Evolutionary conservation across 2,888 invertebrate genomes (phyloP).

Genomic region (Alloscopus bannaensis): DNA sequence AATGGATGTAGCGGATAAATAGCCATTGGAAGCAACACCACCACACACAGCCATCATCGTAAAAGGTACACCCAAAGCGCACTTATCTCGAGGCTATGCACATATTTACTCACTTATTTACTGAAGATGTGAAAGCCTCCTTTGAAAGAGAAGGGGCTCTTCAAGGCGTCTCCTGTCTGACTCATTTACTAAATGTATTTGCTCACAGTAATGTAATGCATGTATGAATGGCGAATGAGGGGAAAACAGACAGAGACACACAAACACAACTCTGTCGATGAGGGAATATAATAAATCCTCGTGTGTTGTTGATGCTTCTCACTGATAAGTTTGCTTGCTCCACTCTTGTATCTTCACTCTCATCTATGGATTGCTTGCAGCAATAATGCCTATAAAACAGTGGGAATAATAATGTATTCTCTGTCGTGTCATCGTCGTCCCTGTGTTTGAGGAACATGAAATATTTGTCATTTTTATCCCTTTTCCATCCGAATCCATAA

Average conservation of each 20-base stretch:
- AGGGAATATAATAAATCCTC: conserved; percentile 8
- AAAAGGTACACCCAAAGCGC: background rate
- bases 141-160: background rate
- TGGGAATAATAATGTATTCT: background rate
- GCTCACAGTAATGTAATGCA: background rate
- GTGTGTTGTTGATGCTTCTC: no score
- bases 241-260: background rate
- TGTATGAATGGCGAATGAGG: background rate
- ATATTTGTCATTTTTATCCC: conserved; percentile 7
- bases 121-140: no score
- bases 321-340: no score
- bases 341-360: no score
- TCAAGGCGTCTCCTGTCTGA: no score
- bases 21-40: no score
- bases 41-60: no score
- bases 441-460: background rate
- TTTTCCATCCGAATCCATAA: no score
- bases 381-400: no score
- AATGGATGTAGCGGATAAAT: background rate
- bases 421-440: background rate
- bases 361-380: no score
- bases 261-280: background rate
- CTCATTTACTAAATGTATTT: conserved; percentile 51
- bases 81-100: background rate
- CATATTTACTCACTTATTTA: conserved; percentile 1